phyloP scores from a whole-genome alignment of 2,888 invertebrate species.

The Synanthedon andrenaeformis region DNA sequence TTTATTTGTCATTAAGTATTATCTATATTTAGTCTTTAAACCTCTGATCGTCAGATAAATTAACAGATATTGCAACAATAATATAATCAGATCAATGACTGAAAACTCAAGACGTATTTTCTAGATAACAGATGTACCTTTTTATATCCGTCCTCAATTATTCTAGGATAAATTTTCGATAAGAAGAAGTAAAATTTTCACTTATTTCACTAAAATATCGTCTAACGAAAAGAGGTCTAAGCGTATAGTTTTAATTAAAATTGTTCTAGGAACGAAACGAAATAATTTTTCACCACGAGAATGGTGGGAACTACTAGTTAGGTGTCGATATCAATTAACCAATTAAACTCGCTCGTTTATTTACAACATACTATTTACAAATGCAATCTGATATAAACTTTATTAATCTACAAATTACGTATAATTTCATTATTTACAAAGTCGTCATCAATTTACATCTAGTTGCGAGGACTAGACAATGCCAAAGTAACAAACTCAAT shows the following conservation, averaged over 20 bases:
- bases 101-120: too few species aligned
- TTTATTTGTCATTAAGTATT: conserved; percentile 57
- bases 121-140: too few species aligned
- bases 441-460: conserved; percentile 12
- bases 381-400: conserved; percentile 46
- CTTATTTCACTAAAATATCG: neutral
- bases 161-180: too few species aligned
- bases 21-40: conserved; percentile 31
- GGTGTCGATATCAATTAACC: conserved; percentile 10
- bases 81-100: too few species aligned
- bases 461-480: neutral
- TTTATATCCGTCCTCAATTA: too few species aligned
- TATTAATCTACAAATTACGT: conserved; percentile 36
- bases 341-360: conserved; percentile 25
- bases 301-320: conserved; percentile 33
- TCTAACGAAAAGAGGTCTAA: neutral
- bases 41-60: conserved; percentile 18
- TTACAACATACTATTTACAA: conserved; percentile 61
- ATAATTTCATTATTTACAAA: conserved; percentile 42
- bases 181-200: too few species aligned
- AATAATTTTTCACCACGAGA: conserved; percentile 44
- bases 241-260: conserved; percentile 13
- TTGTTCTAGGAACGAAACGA: conserved; percentile 58
- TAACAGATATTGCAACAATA: neutral
- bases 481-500: neutral